These are phyloP conservation scores for Caenorhabditis macrosperma DNA, from an alignment of 2,888 invertebrate genomes.

Conservation along the genomic window DNA sequence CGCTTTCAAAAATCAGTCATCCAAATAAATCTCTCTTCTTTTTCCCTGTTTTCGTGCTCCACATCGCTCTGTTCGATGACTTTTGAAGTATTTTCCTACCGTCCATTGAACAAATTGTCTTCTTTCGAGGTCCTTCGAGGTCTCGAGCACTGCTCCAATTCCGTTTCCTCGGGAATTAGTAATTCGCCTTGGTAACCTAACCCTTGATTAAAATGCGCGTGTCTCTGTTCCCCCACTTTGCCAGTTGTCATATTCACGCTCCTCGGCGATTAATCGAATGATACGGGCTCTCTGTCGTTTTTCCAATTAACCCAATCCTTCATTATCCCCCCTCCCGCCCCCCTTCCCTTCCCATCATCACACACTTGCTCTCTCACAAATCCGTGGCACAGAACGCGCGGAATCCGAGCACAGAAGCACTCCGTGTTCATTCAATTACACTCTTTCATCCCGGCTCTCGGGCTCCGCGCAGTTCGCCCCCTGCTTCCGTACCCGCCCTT, in stretches of 20 bases:
- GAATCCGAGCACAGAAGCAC: conserved; percentile 6
- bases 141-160: not conserved
- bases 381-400: not conserved
- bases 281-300: conserved; percentile 30
- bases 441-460: conserved; percentile 11
- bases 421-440: conserved; percentile 48
- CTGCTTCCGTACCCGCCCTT: conserved; percentile 9
- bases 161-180: not conserved
- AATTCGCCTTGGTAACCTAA: not conserved
- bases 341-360: not conserved
- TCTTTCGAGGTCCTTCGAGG: too few species aligned
- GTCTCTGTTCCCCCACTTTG: not conserved
- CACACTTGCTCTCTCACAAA: not conserved
- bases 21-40: too few species aligned
- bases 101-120: too few species aligned
- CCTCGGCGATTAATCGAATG: conserved; percentile 40
- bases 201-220: conserved; percentile 1
- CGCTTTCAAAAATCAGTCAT: too few species aligned
- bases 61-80: too few species aligned
- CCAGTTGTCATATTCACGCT: conserved; percentile 24
- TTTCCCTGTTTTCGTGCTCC: too few species aligned
- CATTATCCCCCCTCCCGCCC: conserved; percentile 15
- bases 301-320: conserved; percentile 41
- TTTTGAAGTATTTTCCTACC: too few species aligned
- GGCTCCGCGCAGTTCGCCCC: conserved; percentile 11